Evolutionary conservation across 2,888 invertebrate species (phyloP).

Genomic region (Thecophora atra): DNA sequence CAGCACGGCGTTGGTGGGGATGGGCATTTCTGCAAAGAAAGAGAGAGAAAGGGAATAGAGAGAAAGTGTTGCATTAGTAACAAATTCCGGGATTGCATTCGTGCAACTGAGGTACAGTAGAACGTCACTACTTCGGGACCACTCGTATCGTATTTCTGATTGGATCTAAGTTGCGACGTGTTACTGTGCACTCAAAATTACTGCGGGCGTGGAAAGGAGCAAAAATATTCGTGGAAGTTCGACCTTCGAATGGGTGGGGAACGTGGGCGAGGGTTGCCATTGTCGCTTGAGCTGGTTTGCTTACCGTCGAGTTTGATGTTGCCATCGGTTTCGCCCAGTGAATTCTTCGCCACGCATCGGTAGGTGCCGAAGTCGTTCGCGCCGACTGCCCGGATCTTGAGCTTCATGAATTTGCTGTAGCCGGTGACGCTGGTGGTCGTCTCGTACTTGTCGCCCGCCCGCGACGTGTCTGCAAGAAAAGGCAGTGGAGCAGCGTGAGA

Average conservation of each 20-base stretch:
- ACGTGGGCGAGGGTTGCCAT: neutral
- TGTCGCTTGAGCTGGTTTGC: constrained; percentile 48
- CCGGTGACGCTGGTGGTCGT: constrained; percentile 83
- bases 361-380: constrained; percentile 86
- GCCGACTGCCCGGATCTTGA: constrained; percentile 85
- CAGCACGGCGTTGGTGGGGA: constrained; percentile 80
- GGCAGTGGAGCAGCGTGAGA: neutral
- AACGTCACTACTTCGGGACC: no score
- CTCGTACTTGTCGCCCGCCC: constrained; percentile 88
- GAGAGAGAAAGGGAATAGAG: constrained; percentile 6
- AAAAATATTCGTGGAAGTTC: no score
- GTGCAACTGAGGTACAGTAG: no score
- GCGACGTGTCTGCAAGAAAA: constrained; percentile 69
- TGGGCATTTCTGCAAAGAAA: constrained; percentile 79
- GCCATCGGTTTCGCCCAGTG: constrained; percentile 88
- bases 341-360: constrained; percentile 92
- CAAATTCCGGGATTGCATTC: no score
- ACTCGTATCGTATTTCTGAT: no score
- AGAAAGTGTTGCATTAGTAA: neutral
- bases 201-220: no score
- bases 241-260: no score
- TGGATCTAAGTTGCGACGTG: no score
- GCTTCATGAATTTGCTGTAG: constrained; percentile 90
- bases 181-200: no score
- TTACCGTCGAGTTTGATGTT: constrained; percentile 89